Evolutionary conservation across 2,797 vertebrate species (phyloP).

Genomic region (Anolis apletophallus): DNA sequence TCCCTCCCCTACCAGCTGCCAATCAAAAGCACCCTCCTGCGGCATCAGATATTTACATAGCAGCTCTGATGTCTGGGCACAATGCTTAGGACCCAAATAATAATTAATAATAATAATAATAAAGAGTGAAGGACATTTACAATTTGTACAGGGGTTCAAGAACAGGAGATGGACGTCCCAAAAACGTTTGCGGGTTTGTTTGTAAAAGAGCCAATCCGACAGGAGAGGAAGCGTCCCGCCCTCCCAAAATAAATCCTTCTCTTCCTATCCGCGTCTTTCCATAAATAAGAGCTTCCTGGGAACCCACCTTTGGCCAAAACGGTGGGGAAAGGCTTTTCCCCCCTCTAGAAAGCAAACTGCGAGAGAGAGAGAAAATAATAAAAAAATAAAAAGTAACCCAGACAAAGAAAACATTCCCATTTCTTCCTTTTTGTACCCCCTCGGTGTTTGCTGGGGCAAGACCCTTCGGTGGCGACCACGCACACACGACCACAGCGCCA

Average conservation of each 20-base stretch:
- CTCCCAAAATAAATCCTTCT: neutral
- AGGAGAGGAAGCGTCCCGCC: neutral
- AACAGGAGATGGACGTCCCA: neutral
- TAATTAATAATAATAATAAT: too few relatives aligned
- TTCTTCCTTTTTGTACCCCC: neutral
- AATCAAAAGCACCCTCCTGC: slow-evolving; percentile 28
- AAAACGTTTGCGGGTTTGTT: too few relatives aligned
- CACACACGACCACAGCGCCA: slow-evolving; percentile 36
- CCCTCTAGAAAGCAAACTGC: neutral
- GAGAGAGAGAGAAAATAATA: neutral
- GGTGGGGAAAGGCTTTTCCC: neutral
- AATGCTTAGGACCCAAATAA: neutral
- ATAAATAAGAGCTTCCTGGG: slow-evolving; percentile 6
- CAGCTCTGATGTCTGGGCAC: slow-evolving; percentile 47
- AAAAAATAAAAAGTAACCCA: too few relatives aligned
- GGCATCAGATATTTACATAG: slow-evolving; percentile 71
- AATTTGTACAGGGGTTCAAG: slow-evolving; percentile 26
- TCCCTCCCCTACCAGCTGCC: slow-evolving; percentile 14
- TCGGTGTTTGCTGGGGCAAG: slow-evolving; percentile 36
- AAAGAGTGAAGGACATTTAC: neutral
- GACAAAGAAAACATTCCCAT: neutral
- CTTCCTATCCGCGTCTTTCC: neutral
- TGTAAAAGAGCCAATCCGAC: slow-evolving; percentile 18
- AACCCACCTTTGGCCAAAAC: neutral
- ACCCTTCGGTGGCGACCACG: slow-evolving; percentile 17